Evolutionary conservation across 1,140 invertebrate species (phyloP).

Genomic region (Camponotus floridanus): DNA sequence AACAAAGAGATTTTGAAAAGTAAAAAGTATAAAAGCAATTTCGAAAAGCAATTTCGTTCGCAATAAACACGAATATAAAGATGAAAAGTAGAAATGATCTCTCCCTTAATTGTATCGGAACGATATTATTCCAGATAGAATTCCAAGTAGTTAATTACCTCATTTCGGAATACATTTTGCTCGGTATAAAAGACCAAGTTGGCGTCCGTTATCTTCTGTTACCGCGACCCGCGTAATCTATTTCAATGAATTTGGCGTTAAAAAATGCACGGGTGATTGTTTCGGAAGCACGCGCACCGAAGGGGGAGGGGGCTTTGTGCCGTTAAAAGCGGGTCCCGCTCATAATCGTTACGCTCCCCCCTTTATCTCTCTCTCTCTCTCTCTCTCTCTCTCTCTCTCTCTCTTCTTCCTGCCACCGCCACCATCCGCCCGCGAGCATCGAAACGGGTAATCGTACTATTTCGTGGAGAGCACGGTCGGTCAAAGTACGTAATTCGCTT

Average conservation of each 20-base stretch:
- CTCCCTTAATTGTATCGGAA: neutral
- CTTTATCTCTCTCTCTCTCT: neutral
- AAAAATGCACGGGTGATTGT: conserved; percentile 53
- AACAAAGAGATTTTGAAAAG: neutral
- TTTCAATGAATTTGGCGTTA: conserved; percentile 61
- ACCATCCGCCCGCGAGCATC: conserved; percentile 42
- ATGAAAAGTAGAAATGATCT: neutral
- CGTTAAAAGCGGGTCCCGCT: conserved; percentile 57
- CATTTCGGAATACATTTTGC: neutral
- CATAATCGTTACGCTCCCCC: conserved; percentile 37
- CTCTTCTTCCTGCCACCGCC: neutral
- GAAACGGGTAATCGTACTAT: conserved; percentile 62
- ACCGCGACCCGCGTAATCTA: conserved; percentile 40
- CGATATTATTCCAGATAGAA: neutral
- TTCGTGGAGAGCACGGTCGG: conserved; percentile 53
- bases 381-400: neutral
- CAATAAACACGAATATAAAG: too few species aligned
- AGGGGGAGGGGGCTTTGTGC: conserved; percentile 23
- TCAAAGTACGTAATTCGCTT: conserved; percentile 61
- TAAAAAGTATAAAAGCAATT: neutral
- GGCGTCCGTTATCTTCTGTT: conserved; percentile 27
- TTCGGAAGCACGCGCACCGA: conserved; percentile 33
- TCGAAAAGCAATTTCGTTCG: neutral
- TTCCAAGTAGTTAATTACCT: neutral
- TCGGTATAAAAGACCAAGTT: neutral